Base-by-base conservation (phyloP, 1,140 invertebrate species). In the Nautilus pompilius region DNA sequence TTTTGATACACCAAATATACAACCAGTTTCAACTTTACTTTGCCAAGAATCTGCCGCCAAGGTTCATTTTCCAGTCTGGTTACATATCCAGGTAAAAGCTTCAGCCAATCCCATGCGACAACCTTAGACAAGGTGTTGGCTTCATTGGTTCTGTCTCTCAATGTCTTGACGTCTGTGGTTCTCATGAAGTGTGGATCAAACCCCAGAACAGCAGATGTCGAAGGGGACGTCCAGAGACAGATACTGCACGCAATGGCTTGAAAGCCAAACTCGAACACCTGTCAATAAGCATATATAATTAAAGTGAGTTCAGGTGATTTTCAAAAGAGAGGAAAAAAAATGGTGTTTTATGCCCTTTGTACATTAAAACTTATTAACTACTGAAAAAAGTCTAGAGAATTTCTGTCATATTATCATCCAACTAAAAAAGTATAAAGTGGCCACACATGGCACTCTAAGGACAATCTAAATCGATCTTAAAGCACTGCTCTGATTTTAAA, bases 11-110 rank as follows among this genome's bases (percentile, higher is more conserved):
- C n/a, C 15, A 45, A 54, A 46, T 48, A 26, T 51, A 65, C 59
- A 65, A 59, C 60, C 62, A 62, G 56, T 36, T 48, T 54, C 48
- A 66, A 58, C 36, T 10, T 55, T 48, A 69, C 70, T 63, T 72
- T 72, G 4, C 53, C 41, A 28, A 65, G 32, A 51, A 72, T 59
- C 36, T 72, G 70, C 55, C 58, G 60, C 70, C 70, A 72, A n/a
- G 70, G 70, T 26, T 62, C 58, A 29, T 34, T 34, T 46, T 69
- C 41, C 13, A 72, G 30, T 22, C 33, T 46, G 24, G 46, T 20
- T 33, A 72, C 58, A 48, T 36, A 65, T 28, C 33, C 30, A n/a
- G 67, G 70, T 13, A 72, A 53, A 17, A 49, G 55, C 13, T 63
- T 15, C 2, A 63, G 49, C 41, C 58, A 41, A 24, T 63, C 8